Evolutionary conservation across 2,888 invertebrate species (phyloP).

Genomic region (Belgica antarctica): DNA sequence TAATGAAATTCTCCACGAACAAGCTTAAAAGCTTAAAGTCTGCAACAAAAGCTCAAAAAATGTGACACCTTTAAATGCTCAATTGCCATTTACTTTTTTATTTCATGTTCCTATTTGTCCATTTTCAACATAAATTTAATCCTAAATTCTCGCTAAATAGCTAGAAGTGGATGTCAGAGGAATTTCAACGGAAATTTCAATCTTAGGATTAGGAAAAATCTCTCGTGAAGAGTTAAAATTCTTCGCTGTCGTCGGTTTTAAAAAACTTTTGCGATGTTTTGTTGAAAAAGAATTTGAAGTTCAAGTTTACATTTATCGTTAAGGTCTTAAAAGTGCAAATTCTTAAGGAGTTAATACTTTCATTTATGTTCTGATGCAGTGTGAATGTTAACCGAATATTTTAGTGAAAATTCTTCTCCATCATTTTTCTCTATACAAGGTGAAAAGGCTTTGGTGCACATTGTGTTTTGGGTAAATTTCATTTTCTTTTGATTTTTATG

Average conservation of each 20-base stretch:
- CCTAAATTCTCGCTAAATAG: neutral
- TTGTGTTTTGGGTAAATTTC: neutral
- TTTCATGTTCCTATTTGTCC: neutral
- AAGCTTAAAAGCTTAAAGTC: too few relatives aligned
- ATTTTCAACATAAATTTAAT: constrained; percentile 6
- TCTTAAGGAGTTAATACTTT: constrained; percentile 23
- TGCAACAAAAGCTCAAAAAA: neutral
- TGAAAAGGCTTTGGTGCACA: constrained; percentile 20
- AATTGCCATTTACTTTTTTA: neutral
- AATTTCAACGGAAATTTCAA: too few relatives aligned
- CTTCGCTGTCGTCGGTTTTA: neutral
- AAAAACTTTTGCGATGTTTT: constrained; percentile 10
- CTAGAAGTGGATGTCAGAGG: neutral
- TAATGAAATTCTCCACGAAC: too few relatives aligned
- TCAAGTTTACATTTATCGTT: constrained; percentile 17
- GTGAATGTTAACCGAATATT: neutral
- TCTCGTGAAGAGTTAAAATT: neutral
- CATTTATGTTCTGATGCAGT: constrained; percentile 10
- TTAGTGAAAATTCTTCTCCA: neutral
- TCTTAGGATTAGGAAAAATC: neutral
- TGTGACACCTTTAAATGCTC: neutral
- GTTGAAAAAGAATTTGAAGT: neutral
- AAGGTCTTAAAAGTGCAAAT: constrained; percentile 30
- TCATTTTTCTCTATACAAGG: neutral
- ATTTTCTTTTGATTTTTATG: neutral